Evolutionary conservation across 2,113 vertebrate genomes (phyloP), one percentile per base, ranked within the genome.

Genomic region (Ctenomys sociabilis): DNA sequence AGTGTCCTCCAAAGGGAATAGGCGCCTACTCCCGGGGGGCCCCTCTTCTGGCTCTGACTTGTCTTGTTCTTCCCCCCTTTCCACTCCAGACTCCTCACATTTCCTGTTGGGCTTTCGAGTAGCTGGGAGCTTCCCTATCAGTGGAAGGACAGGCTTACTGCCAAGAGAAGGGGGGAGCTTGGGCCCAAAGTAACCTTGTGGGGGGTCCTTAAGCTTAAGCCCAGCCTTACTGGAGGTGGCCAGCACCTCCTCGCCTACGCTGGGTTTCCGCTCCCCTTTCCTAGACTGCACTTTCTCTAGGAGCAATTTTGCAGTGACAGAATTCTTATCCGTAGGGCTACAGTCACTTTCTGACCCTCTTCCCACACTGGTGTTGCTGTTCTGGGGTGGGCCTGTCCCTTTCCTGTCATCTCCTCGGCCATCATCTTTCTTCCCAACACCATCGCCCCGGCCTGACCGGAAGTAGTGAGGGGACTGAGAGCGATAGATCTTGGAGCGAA

Each of bases 151-250:
- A 1, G 99, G 98, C 98, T 99, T 99, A 98, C 95, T 99, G 96
- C 99, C 99, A 40, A 99, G 98, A 12, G 99, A 97, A 8, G 99
- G 99, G 59, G 99, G 99, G 5, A 99, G 98, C 96, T 99, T 99
- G 1, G 99, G 99, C 68, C 99, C 99, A 81, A 99, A 99, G 97
- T 99, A 99, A 54, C 99, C 99, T 97, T 99, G 99, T 19, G 99
- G 99, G 61, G 99, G 99, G 95, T 99, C 99, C 95, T 99, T 99
- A 93, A 99, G 99, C 96, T 99, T 99, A 89, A 98, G 97, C 30
- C 99, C 99, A 49, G 99, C 97, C 97, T 99, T 99, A 96, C 91
- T 98, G 84, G 98, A 97, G 95, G 97, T 96, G 92, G 92, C 96
- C 83, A 98, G 97, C 97, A 99, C 97, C 66, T 99, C 99, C 0